Percentiles rank a stretch among this genome's conserved stretches.
Evolutionary conservation across 2,797 vertebrate species (phyloP).

Genomic region (Pitangus sulphuratus): DNA sequence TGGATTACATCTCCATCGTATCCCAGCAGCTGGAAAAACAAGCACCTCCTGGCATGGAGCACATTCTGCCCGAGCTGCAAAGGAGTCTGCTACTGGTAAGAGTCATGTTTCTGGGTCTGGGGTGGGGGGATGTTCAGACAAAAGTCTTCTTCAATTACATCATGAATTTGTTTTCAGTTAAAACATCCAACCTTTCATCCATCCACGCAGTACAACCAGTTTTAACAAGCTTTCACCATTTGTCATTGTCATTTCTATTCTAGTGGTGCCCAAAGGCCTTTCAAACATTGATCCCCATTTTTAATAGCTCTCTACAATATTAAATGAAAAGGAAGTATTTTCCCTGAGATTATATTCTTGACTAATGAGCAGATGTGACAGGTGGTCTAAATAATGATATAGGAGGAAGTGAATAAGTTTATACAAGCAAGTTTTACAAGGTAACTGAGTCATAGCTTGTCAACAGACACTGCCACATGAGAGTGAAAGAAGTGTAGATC

Average conservation of each 20-base stretch:
- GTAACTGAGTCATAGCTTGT: neutral
- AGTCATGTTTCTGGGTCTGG: neutral
- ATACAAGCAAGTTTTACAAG: conserved; percentile 8
- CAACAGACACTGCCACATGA: neutral
- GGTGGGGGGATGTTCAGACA: neutral
- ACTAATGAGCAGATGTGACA: conserved; percentile 25
- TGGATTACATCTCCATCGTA: conserved; percentile 72
- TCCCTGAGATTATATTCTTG: neutral
- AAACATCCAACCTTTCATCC: neutral
- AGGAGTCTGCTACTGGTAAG: conserved; percentile 79
- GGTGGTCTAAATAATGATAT: conserved; percentile 3
- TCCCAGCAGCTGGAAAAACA: conserved; percentile 86
- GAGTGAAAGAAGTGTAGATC: neutral
- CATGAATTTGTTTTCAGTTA: conserved; percentile 12
- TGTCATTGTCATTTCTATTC: conserved; percentile 11
- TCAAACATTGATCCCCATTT: neutral
- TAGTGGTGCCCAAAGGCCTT: neutral
- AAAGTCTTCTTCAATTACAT: neutral
- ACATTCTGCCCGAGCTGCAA: conserved; percentile 73
- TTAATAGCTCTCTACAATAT: neutral
- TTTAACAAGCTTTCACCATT: conserved; percentile 2
- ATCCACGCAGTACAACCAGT: neutral
- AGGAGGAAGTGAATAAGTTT: neutral
- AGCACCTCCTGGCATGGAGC: conserved; percentile 78
- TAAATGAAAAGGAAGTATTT: conserved; percentile 5